Evolutionary conservation across 2,888 invertebrate genomes (phyloP).

Genomic region (Fissipunctia ypsillon): DNA sequence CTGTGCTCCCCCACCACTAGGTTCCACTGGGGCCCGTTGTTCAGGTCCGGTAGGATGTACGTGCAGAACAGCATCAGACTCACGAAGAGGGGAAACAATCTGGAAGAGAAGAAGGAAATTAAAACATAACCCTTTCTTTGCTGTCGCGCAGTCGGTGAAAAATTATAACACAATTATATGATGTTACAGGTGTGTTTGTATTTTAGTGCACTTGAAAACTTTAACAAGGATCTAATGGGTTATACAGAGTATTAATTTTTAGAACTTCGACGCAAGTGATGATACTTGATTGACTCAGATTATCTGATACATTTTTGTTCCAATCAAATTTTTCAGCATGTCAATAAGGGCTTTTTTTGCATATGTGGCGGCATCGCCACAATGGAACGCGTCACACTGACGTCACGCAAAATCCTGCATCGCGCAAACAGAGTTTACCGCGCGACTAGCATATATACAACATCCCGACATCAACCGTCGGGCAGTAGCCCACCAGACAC

Average conservation of each 20-base stretch:
- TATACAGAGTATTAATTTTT: background rate
- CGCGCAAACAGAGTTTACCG: no score
- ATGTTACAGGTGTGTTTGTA: background rate
- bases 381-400: no score
- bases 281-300: background rate
- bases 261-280: background rate
- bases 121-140: no score
- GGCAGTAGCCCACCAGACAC: no score
- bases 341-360: no score
- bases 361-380: no score
- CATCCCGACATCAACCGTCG: no score
- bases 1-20: constrained; percentile 90
- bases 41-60: constrained; percentile 88
- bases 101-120: constrained; percentile 67
- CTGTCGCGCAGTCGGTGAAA: no score
- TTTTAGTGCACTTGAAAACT: background rate
- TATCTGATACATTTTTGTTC: background rate
- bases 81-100: constrained; percentile 88
- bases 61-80: constrained; percentile 90
- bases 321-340: background rate
- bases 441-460: no score
- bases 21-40: constrained; percentile 90
- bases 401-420: no score
- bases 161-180: no score
- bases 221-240: background rate